A percentile compares a stretch with the other conserved stretches of the same genome.
Evolutionary conservation across 53 echinoderm and acorn worm genomes (phyloP).

Genomic region (Actinopyga echinites): DNA sequence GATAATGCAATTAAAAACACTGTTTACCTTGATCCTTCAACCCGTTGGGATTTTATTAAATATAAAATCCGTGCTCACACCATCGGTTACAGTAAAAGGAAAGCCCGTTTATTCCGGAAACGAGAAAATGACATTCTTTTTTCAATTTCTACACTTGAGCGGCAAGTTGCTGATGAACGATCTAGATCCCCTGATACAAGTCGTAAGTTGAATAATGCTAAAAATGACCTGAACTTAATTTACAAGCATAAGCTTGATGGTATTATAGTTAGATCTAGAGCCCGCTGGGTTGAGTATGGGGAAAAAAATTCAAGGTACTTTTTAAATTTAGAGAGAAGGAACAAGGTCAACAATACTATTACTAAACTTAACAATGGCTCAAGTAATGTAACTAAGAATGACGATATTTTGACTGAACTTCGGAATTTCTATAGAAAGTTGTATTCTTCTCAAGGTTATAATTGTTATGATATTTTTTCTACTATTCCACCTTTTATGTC

Average conservation of each 20-base stretch:
- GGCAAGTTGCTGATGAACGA: background rate
- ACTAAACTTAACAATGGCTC: constrained; percentile 35
- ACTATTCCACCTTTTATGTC: background rate
- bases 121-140: background rate
- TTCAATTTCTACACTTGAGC: constrained; percentile 27
- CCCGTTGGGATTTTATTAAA: constrained; percentile 45
- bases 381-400: constrained; percentile 37
- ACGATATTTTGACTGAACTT: constrained; percentile 46
- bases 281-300: constrained; percentile 47
- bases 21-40: background rate
- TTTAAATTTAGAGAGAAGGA: constrained; percentile 62
- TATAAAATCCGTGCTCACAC: constrained; percentile 37
- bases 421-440: background rate
- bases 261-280: constrained; percentile 55
- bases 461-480: background rate
- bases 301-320: constrained; percentile 56
- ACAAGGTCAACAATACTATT: constrained; percentile 44
- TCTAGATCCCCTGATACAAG: background rate
- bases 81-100: background rate
- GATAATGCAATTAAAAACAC: background rate
- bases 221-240: constrained; percentile 10
- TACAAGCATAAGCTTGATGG: constrained; percentile 44
- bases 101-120: background rate
- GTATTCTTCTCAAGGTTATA: background rate
- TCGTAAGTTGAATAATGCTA: background rate